Conservation (phyloP, 1,140 invertebrate species). For the Vanessa atalanta region DNA sequence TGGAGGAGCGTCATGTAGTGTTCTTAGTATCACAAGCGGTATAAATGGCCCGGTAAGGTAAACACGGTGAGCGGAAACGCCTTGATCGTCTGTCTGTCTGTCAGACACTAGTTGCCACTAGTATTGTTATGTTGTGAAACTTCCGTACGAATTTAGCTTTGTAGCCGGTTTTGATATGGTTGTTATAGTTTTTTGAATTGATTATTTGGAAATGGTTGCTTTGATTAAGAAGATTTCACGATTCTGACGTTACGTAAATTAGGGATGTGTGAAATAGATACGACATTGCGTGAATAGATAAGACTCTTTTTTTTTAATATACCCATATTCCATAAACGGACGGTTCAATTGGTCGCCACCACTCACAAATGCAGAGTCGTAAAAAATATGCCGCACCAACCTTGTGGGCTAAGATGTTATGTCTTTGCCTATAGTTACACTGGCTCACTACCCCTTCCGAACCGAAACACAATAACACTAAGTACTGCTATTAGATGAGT, state of each 20-base stretch:
- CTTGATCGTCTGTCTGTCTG: slow-evolving; percentile 40
- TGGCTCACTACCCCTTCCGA: no score
- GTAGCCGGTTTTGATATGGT: slow-evolving; percentile 20
- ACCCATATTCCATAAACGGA: no score
- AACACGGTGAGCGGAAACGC: slow-evolving; percentile 48
- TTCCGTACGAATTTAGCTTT: slow-evolving; percentile 25
- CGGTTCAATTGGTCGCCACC: no score
- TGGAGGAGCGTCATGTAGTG: slow-evolving; percentile 51
- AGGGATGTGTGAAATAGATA: not conserved
- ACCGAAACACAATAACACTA: no score
- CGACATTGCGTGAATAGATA: no score
- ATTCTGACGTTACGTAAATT: not conserved
- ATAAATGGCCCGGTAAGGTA: slow-evolving; percentile 38
- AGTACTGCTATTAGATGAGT: no score
- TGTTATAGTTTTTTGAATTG: slow-evolving; percentile 7
- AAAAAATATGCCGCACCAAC: no score
- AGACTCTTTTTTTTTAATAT: no score
- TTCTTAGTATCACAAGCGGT: slow-evolving; percentile 52
- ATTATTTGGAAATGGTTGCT: slow-evolving; percentile 5
- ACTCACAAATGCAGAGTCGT: no score
- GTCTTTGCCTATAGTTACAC: no score
- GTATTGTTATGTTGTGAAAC: slow-evolving; percentile 36
- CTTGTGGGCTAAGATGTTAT: no score
- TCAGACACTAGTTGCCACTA: slow-evolving; percentile 42
- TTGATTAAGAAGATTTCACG: slow-evolving; percentile 2